phyloP scores from a whole-genome alignment of 2,797 vertebrate species.

The Alectoris magna region DNA sequence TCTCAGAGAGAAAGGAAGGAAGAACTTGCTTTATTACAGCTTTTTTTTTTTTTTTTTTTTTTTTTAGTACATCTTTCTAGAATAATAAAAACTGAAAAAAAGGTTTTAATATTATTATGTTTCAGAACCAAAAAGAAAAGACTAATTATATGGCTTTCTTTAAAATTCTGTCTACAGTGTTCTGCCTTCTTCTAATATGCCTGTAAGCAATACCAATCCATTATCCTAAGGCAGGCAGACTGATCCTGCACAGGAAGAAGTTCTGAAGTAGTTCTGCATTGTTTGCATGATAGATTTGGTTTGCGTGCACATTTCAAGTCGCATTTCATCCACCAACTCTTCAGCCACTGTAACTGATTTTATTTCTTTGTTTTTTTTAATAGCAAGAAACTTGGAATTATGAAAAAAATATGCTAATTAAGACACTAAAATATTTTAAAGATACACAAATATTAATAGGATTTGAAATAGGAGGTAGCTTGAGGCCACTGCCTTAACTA shows the following conservation, averaged over 20 bases:
- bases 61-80: background rate
- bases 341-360: background rate
- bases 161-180: background rate
- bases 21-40: background rate
- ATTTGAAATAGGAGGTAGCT: conserved; percentile 69
- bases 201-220: background rate
- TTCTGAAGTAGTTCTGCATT: background rate
- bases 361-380: background rate
- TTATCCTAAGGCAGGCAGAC: conserved; percentile 3
- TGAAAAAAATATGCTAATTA: conserved; percentile 71
- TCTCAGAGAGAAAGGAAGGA: background rate
- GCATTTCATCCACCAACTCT: background rate
- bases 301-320: conserved; percentile 5
- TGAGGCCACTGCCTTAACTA: conserved; percentile 61
- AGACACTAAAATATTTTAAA: conserved; percentile 66
- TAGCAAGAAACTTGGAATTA: conserved; percentile 46
- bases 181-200: background rate
- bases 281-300: background rate
- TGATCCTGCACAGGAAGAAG: background rate
- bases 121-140: background rate
- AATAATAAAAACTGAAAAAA: background rate
- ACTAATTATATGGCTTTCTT: background rate
- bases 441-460: conserved; percentile 50
- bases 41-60: background rate
- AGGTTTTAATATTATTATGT: background rate